Evolutionary conservation across 92 coral and sea anemone genomes (phyloP).

Genomic region (Micromussa lordhowensis): DNA sequence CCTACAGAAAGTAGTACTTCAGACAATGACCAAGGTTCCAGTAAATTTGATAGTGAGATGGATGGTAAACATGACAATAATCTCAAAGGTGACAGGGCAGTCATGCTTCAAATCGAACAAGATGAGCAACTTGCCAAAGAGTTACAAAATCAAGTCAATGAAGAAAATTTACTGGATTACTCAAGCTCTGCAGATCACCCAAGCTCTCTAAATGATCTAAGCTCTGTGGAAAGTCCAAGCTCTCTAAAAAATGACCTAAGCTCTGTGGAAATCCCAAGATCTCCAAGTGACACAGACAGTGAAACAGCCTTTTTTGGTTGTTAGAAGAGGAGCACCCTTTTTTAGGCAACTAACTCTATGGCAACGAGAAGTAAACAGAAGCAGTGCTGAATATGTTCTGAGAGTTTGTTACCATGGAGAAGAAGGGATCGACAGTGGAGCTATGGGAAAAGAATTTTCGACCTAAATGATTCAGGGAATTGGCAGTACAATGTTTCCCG

Average conservation of each 20-base stretch:
- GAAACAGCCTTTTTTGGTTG: neutral
- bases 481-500: slow-evolving; percentile 57
- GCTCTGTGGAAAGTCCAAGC: neutral
- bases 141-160: neutral
- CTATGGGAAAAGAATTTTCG: slow-evolving; percentile 67
- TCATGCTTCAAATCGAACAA: neutral
- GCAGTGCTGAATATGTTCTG: slow-evolving; percentile 42
- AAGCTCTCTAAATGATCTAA: neutral
- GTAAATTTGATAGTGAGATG: neutral
- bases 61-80: neutral
- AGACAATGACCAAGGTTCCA: neutral
- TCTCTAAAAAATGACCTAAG: neutral
- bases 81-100: neutral
- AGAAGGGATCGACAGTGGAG: slow-evolving; percentile 69
- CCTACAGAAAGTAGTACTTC: neutral
- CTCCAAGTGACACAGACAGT: neutral
- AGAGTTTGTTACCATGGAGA: slow-evolving; percentile 64
- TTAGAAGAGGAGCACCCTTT: slow-evolving; percentile 14
- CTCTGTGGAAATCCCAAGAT: neutral
- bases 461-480: slow-evolving; percentile 49
- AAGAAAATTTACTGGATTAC: neutral
- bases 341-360: neutral
- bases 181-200: neutral
- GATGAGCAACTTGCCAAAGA: neutral
- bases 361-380: slow-evolving; percentile 62